A percentile compares a stretch with the other conserved stretches of the same genome.
Conservation (phyloP, 2,797 vertebrate genomes). For the Urophycis tenuis region DNA sequence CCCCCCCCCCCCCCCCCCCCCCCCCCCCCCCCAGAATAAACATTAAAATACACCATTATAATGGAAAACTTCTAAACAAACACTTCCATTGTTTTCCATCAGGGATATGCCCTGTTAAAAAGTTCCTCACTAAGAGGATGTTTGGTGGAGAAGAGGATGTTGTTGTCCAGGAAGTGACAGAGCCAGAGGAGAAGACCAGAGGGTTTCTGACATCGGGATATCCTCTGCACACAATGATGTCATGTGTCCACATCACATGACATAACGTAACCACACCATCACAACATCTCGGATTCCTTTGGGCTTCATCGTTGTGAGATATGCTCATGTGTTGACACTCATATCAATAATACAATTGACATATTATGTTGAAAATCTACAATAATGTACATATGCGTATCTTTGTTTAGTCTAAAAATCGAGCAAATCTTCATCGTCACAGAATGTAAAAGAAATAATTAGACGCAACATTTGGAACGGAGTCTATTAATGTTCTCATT, state of each 20-base stretch:
- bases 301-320: not conserved
- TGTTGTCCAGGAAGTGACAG: slow-evolving; percentile 56
- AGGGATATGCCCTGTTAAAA: slow-evolving; percentile 27
- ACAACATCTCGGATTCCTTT: not conserved
- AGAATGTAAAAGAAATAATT: not conserved
- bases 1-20: too few species aligned
- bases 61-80: slow-evolving; percentile 1
- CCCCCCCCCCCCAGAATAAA: too few species aligned
- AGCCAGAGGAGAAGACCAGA: slow-evolving; percentile 43
- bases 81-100: slow-evolving; percentile 26
- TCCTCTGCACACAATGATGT: slow-evolving; percentile 53
- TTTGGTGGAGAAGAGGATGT: slow-evolving; percentile 51
- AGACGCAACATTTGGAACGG: not conserved
- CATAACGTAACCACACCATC: not conserved
- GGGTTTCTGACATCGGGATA: slow-evolving; percentile 54
- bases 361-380: not conserved
- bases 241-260: too few species aligned
- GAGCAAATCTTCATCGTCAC: not conserved
- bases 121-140: slow-evolving; percentile 42
- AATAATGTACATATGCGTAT: not conserved
- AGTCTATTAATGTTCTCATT: too few species aligned
- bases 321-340: not conserved
- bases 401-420: not conserved
- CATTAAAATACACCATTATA: too few species aligned
- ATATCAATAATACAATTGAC: not conserved